Evolutionary conservation across 2,113 vertebrate species (phyloP), one percentile per base, ranked within the genome.

Genomic region (Gobiocypris rarus): DNA sequence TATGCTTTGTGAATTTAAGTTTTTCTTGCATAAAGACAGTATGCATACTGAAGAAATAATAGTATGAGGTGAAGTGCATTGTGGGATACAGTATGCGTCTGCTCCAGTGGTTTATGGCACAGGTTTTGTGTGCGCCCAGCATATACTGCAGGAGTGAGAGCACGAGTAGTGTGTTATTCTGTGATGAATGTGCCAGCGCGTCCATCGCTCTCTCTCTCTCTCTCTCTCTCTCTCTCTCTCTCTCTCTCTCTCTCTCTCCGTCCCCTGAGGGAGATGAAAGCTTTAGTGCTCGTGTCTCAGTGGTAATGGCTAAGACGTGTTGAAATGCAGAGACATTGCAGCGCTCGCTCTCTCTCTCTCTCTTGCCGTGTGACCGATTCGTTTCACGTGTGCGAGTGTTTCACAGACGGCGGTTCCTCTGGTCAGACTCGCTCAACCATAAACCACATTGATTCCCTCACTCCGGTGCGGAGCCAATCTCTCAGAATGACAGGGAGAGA

Each of bases 251-350:
- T 11, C 9, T 75, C 11, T 9, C 77, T 65, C 1, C 2, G 38
- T 90, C 90, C 89, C 91, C 87, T 11, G 80, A 88, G 91, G 90
- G 89, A 22, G 77, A 82, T 89, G 86, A 86, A 89, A 90, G 86
- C 90, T 89, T 89, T 83, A 87, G 87, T 82, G 74, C 38, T 54
- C 87, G 80, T 91, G 63, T 87, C 88, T 90, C 85, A 14, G 87
- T 45, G 75, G 87, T 91, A 92, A 93, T 92, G 91, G 89, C 89
- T 89, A 91, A 92, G 90, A 84, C 87, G 10, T 92, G 92, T 92
- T 85, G 58, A n/a, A 69, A 14, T 17, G n/a, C 76, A 59, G 56
- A 59, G 31, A 34, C 26, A 54, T 54, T 54, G 19, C 50, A 54
- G 50, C 50, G 11, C 22, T 15, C 24, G 2, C 28, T 22, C 7